These are phyloP conservation scores for Cassiopea xamachana DNA, from an alignment of 30 jellyfish, hydroid and myxozoan species.

Conservation along the genomic window DNA sequence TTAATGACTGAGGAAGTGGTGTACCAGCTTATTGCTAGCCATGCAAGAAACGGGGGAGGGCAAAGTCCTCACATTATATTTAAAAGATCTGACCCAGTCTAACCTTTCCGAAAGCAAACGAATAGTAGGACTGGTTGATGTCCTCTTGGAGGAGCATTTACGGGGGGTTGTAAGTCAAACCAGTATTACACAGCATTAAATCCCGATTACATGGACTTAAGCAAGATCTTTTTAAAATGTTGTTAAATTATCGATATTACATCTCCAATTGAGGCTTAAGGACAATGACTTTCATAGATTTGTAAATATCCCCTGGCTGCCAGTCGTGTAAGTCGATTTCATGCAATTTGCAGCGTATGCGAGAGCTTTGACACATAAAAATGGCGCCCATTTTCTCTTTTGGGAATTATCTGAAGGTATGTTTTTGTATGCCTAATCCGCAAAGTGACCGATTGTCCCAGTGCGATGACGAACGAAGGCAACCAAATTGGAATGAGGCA, in stretches of 20 bases:
- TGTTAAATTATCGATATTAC: conserved; percentile 2
- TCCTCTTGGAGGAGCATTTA: background rate
- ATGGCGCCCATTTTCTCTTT: conserved; percentile 61
- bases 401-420: background rate
- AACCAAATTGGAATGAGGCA: background rate
- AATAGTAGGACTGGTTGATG: background rate
- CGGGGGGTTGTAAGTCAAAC: background rate
- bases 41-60: background rate
- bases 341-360: conserved; percentile 26
- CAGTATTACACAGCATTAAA: background rate
- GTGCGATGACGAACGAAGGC: background rate
- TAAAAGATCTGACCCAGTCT: background rate
- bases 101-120: background rate
- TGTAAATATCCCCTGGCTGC: conserved; percentile 8
- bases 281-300: conserved; percentile 8
- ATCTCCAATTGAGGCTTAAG: background rate
- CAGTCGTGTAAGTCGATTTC: conserved; percentile 25
- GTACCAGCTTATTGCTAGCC: no score
- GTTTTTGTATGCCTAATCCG: conserved; percentile 6
- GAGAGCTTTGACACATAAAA: background rate
- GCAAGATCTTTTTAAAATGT: background rate
- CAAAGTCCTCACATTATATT: background rate
- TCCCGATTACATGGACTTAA: conserved; percentile 16
- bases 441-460: background rate
- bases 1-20: no score